Percentiles rank a stretch among this genome's conserved stretches.
Evolutionary conservation across 1,140 invertebrate genomes (phyloP).

Genomic region (Pararge aegeria): DNA sequence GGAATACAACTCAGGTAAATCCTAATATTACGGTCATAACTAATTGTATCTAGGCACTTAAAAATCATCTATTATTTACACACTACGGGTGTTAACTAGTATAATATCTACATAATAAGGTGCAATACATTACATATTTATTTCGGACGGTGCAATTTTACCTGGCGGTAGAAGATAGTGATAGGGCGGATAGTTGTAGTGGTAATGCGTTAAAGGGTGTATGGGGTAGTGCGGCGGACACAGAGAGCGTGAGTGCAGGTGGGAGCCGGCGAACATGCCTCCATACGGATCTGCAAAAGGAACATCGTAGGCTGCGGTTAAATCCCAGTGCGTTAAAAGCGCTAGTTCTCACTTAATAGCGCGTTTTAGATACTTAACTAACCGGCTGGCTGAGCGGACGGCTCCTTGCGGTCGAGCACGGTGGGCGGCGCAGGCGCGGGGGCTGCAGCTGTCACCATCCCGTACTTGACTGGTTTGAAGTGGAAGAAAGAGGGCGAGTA

Average conservation of each 20-base stretch:
- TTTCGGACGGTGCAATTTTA: conserved; percentile 44
- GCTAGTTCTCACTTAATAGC: conserved; percentile 67
- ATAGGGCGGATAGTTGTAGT: conserved; percentile 75
- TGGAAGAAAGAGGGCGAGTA: conserved; percentile 95
- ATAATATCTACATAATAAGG: not conserved
- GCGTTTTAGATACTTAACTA: conserved; percentile 81
- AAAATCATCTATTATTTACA: no score
- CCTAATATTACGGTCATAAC: no score
- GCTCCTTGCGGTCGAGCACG: conserved; percentile 72
- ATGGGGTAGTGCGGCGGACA: conserved; percentile 74
- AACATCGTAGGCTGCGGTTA: conserved; percentile 48
- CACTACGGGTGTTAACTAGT: not conserved
- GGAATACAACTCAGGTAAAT: no score
- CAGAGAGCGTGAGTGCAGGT: conserved; percentile 68
- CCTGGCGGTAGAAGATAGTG: conserved; percentile 73
- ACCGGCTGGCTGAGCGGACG: conserved; percentile 81
- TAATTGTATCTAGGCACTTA: no score
- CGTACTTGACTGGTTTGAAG: conserved; percentile 90
- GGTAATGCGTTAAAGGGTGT: conserved; percentile 74
- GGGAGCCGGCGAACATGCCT: conserved; percentile 67
- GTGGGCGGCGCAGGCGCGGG: conserved; percentile 50
- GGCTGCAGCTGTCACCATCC: conserved; percentile 82
- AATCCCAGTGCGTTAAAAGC: conserved; percentile 55
- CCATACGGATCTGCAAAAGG: conserved; percentile 76
- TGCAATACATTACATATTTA: not conserved